Evolutionary conservation across 2,888 invertebrate genomes (phyloP), one percentile per base, ranked within the genome.

Genomic region (Cheilosia vernalis): DNA sequence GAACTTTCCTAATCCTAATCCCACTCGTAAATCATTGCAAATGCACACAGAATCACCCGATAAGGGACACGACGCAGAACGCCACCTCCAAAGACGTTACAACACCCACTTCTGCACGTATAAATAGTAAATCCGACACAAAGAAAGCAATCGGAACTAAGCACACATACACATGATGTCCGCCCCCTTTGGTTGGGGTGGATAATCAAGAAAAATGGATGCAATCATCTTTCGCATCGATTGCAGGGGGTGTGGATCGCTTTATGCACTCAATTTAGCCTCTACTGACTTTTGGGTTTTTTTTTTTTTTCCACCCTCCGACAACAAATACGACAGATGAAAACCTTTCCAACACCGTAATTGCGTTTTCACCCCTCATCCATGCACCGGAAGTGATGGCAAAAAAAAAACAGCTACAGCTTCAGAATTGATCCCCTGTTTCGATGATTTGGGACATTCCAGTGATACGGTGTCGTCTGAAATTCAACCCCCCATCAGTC

Each of bases 201-300:
- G 63, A 78, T 78, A 78, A 83, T 78, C 83, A 83, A 83, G 83
- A 83, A 78, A 83, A 83, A 83, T 83, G 78, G 63, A 42, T 83
- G 66, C 78, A 78, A 78, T 78, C 61, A 83, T 83, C 78, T 78
- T 78, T 78, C 78, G 78, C 83, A 72, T 83, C 78, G 78, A 56
- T 83, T 78, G 61, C 67, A 56, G 42, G 72, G 67, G 78, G 74
- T 47, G 44, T 37, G 63, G 58, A 53, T 76, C 64, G 17, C 37
- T 76, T 64, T 58, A 78, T 79, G 79, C 72, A 72, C 64, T 79
- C 72, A 70, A 78, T 83, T 56, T 72, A 66, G 66, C 72, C 61
- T 44, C 55, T 33, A 58, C 51, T 64, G 73, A 63, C 74, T 66
- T 63, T 53, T 21, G 6, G 9, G 3, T 19, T n/a, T n/a, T 47